Evolutionary conservation across 2,797 vertebrate species (phyloP).

Genomic region (Steatocranus sp.): DNA sequence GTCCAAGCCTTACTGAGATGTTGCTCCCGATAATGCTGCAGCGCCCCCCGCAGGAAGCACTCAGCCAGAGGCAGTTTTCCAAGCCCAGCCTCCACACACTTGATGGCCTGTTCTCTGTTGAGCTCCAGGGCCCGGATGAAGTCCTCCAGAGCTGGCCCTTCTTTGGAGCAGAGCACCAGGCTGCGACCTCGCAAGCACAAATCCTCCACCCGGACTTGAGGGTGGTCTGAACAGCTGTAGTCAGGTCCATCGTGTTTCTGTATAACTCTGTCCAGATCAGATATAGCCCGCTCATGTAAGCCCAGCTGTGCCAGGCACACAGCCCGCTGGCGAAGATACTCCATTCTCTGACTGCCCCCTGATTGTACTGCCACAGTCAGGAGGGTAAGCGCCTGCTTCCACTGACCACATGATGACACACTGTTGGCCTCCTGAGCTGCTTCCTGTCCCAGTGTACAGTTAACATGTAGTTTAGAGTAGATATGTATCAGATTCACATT

Average conservation of each 20-base stretch:
- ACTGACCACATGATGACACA: constrained; percentile 58
- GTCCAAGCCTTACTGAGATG: constrained; percentile 79
- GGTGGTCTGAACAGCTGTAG: constrained; percentile 25
- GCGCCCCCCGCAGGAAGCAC: constrained; percentile 74
- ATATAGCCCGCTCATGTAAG: constrained; percentile 69
- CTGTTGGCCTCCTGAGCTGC: constrained; percentile 81
- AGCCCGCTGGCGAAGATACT: constrained; percentile 79
- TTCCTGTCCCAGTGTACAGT: constrained; percentile 63
- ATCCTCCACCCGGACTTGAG: constrained; percentile 69
- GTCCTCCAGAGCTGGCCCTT: constrained; percentile 76
- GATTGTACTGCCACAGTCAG: constrained; percentile 81
- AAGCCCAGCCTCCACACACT: constrained; percentile 64
- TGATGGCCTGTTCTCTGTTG: constrained; percentile 65
- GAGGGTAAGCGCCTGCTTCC: constrained; percentile 76
- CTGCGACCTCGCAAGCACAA: constrained; percentile 80
- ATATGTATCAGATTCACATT: neutral
- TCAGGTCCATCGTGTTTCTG: constrained; percentile 39
- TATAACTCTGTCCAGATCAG: constrained; percentile 82
- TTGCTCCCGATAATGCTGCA: constrained; percentile 71
- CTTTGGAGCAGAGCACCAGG: constrained; percentile 70
- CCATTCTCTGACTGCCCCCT: constrained; percentile 43
- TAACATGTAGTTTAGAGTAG: neutral
- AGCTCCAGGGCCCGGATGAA: constrained; percentile 81
- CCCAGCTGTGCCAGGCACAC: constrained; percentile 77
- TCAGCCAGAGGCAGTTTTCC: constrained; percentile 67